Percentiles rank a stretch among this genome's conserved stretches.
Evolutionary conservation across 1,140 invertebrate species (phyloP).

Genomic region (Neuroterus valhalla): DNA sequence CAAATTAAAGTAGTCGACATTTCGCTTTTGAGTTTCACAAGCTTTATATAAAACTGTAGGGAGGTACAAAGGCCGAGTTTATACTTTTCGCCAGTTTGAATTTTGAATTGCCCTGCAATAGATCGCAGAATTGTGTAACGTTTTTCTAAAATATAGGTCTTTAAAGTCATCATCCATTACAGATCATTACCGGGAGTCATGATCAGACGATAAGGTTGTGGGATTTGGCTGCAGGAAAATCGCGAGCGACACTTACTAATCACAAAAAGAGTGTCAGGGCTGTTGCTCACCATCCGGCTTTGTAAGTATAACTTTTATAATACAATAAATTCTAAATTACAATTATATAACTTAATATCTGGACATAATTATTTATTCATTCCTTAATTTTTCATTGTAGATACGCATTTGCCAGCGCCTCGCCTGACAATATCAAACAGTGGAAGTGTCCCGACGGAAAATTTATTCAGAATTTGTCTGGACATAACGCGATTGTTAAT

Average conservation of each 20-base stretch:
- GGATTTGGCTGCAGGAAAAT: slow-evolving; percentile 98
- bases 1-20: too few relatives aligned
- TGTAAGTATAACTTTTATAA: slow-evolving; percentile 75
- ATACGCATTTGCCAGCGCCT: slow-evolving; percentile 98
- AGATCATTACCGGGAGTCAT: slow-evolving; percentile 87
- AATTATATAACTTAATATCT: slow-evolving; percentile 23
- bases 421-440: slow-evolving; percentile 99
- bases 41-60: too few relatives aligned
- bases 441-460: slow-evolving; percentile 99
- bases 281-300: slow-evolving; percentile 91
- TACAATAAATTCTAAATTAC: not conserved
- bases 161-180: slow-evolving; percentile 36
- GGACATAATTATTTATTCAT: slow-evolving; percentile 18
- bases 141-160: too few relatives aligned
- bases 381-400: slow-evolving; percentile 67
- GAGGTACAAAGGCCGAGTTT: too few relatives aligned
- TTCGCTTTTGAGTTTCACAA: too few relatives aligned
- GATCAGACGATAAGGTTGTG: slow-evolving; percentile 94
- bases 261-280: slow-evolving; percentile 99
- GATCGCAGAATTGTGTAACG: too few relatives aligned
- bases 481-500: slow-evolving; percentile 98
- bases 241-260: slow-evolving; percentile 96
- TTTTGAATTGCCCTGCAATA: too few relatives aligned
- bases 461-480: slow-evolving; percentile 97
- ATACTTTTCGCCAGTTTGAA: too few relatives aligned